Evolutionary conservation across 2,888 invertebrate genomes (phyloP).

Genomic region (Nineta flava): DNA sequence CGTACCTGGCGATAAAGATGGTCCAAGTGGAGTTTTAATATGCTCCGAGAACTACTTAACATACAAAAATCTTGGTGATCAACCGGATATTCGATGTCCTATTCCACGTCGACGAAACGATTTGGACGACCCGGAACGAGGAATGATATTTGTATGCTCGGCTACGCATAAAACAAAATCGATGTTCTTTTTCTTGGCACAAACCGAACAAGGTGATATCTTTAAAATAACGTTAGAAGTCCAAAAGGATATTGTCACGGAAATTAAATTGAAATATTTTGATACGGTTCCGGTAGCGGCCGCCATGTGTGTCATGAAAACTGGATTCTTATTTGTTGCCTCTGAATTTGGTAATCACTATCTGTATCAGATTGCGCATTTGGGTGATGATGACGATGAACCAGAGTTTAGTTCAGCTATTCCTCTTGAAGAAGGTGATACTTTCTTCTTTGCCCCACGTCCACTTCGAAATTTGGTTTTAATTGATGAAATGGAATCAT

Average conservation of each 20-base stretch:
- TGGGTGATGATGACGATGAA: constrained; percentile 98
- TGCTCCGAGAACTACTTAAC: constrained; percentile 99
- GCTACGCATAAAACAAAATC: constrained; percentile 99
- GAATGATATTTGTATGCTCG: constrained; percentile 98
- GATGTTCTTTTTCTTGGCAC: constrained; percentile 98
- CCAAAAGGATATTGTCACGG: constrained; percentile 95
- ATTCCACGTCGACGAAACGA: constrained; percentile 95
- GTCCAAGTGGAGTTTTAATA: constrained; percentile 95
- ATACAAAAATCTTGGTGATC: constrained; percentile 97
- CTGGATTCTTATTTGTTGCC: constrained; percentile 96
- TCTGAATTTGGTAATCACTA: constrained; percentile 99
- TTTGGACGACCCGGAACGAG: constrained; percentile 95
- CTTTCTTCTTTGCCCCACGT: constrained; percentile 95
- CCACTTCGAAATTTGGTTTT: constrained; percentile 84
- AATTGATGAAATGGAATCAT: constrained; percentile 92
- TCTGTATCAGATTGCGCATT: constrained; percentile 95
- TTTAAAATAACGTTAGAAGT: constrained; percentile 95
- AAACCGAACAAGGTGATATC: constrained; percentile 96
- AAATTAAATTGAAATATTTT: constrained; percentile 97
- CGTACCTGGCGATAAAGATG: constrained; percentile 81
- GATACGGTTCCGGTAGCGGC: constrained; percentile 96
- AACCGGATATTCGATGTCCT: constrained; percentile 95
- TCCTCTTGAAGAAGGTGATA: constrained; percentile 96
- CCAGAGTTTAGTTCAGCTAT: constrained; percentile 97
- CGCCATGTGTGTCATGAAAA: constrained; percentile 95